Evolutionary conservation across 1,140 invertebrate species (phyloP), one percentile per base, ranked within the genome.

Genomic region (Watersipora subatra): DNA sequence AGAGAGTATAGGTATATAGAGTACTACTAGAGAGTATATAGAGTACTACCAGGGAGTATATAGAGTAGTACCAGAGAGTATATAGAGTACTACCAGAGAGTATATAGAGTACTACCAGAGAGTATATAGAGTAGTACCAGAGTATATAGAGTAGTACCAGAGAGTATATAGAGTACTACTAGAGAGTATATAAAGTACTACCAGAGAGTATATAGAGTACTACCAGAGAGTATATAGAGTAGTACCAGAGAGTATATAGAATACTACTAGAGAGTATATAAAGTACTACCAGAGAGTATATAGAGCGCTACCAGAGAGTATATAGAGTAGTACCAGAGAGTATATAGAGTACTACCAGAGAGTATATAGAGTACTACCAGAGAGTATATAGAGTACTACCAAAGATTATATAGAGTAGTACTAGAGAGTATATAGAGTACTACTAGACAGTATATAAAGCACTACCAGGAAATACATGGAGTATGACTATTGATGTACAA

Each of bases 381-480:
- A 46, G 34, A 46, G 34, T 46, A 46, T 46, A 46, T 46, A 7
- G n/a, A n/a, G 20, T 17, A 17, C 12, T 27, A 62, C 7, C 61
- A 7, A 15, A 3, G 7, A n/a, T n/a, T 12, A 29, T n/a, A 62
- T n/a, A 27, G 28, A 2, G 17, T 28, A 19, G 29, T 57, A 56
- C 26, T 58, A n/a, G 20, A 46, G 20, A 57, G 58, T 61, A 68
- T 64, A 67, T 57, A 63, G 7, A 12, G 3, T 29, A 20, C 12
- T 56, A 28, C n/a, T 12, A 46, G 7, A 46, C 7, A 46, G 34
- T 46, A 46, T 46, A 46, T 12, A 7, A 46, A n/a, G 20, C 19
- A 27, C 12, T 27, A 62, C 7, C 61, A 7, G 24, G 2, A 17
- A 22, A n/a, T 46, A 29, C 15, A 62, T 3, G 3, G 26, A 15